Percentiles rank a stretch among this genome's conserved stretches.
Conservation (phyloP, 2,888 invertebrate genomes). For the Diachrysia chrysitis region DNA sequence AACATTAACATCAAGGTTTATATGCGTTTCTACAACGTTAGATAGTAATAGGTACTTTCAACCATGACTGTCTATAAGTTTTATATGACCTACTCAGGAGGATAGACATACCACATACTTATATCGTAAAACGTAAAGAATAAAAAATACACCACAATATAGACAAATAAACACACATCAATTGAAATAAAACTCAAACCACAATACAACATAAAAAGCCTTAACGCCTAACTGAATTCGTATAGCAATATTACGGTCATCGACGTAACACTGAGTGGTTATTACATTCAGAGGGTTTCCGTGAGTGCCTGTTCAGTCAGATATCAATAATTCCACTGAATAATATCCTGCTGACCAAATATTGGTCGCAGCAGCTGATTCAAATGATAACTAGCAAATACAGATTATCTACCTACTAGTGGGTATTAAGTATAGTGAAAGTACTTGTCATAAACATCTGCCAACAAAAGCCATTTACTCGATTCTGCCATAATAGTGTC, state of each 20-base stretch:
- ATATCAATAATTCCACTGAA: constrained; percentile 3
- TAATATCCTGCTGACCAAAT: not conserved
- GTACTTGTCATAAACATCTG: too few relatives aligned
- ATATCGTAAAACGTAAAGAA: not conserved
- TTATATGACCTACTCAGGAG: not conserved
- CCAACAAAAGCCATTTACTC: too few relatives aligned
- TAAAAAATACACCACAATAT: not conserved
- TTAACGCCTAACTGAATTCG: constrained; percentile 42
- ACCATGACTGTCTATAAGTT: not conserved
- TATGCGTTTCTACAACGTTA: too few relatives aligned
- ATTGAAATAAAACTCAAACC: constrained; percentile 19
- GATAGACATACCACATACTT: not conserved
- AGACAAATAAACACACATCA: not conserved
- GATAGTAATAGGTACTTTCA: not conserved
- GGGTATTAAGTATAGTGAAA: too few relatives aligned
- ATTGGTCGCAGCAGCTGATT: not conserved
- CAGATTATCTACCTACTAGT: too few relatives aligned
- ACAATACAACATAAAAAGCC: constrained; percentile 15
- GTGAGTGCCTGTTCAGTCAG: not conserved
- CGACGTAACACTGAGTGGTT: constrained; percentile 26
- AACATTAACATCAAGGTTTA: too few relatives aligned
- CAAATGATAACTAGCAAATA: not conserved
- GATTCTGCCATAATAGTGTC: too few relatives aligned
- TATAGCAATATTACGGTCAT: constrained; percentile 45
- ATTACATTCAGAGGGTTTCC: constrained; percentile 26